Evolutionary conservation across 30 jellyfish, hydroid and myxozoan genomes (phyloP).

Genomic region (Hydractinia symbiolongicarpus): DNA sequence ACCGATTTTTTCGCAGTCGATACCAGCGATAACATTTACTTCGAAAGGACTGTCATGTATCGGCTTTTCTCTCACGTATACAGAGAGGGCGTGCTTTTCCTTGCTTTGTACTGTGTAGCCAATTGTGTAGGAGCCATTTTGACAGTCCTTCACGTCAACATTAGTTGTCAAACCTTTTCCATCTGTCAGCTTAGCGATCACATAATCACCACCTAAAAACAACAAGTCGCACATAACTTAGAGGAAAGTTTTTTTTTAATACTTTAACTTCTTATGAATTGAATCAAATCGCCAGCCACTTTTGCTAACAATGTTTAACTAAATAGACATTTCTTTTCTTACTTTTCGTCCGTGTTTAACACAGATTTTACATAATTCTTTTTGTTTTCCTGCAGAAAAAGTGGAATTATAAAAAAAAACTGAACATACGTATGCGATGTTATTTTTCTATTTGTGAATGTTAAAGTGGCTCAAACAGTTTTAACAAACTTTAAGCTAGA

Average conservation of each 20-base stretch:
- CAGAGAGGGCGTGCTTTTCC: slow-evolving; percentile 53
- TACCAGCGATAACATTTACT: slow-evolving; percentile 76
- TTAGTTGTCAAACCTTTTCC: slow-evolving; percentile 34
- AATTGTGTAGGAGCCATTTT: slow-evolving; percentile 68
- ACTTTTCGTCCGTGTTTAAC: too few relatives aligned
- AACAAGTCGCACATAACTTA: background rate
- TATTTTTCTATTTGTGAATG: too few relatives aligned
- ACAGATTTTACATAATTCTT: too few relatives aligned
- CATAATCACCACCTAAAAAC: slow-evolving; percentile 84
- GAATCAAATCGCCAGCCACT: too few relatives aligned
- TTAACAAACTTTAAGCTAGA: too few relatives aligned
- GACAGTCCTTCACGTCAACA: slow-evolving; percentile 65
- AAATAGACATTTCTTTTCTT: too few relatives aligned
- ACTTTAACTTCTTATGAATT: background rate
- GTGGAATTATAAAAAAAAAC: too few relatives aligned
- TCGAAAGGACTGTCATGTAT: slow-evolving; percentile 80
- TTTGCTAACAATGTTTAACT: too few relatives aligned
- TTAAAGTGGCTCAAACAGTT: too few relatives aligned
- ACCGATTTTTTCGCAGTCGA: slow-evolving; percentile 69
- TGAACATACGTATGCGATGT: too few relatives aligned
- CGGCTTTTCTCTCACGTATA: slow-evolving; percentile 67
- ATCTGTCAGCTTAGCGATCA: slow-evolving; percentile 61
- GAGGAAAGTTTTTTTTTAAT: background rate
- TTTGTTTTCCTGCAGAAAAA: too few relatives aligned
- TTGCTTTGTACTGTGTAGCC: slow-evolving; percentile 58